These are phyloP conservation scores for Myotis findleyi DNA, from an alignment of 2,797 vertebrate genomes.

Conservation along the genomic window DNA sequence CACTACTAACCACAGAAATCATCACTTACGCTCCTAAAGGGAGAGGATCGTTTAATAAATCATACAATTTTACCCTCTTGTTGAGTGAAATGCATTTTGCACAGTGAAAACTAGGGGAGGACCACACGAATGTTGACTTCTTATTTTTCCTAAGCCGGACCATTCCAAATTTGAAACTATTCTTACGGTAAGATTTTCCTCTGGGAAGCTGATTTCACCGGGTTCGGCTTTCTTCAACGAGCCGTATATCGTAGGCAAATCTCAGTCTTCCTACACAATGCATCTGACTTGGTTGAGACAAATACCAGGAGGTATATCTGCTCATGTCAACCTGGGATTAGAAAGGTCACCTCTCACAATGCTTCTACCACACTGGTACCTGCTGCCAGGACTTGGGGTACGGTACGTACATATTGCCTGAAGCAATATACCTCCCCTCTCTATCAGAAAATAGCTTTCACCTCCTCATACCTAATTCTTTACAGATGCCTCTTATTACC, in stretches of 20 bases:
- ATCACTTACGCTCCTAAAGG: slow-evolving; percentile 22
- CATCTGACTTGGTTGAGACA: background rate
- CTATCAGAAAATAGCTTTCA: background rate
- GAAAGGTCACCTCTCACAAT: background rate
- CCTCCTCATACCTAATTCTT: background rate
- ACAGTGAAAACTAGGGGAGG: background rate
- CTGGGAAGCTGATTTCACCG: background rate
- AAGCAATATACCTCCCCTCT: background rate
- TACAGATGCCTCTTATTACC: background rate
- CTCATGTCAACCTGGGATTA: background rate
- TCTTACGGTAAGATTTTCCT: slow-evolving; percentile 31
- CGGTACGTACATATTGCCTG: background rate
- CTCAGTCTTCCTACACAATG: background rate
- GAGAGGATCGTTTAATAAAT: slow-evolving; percentile 46
- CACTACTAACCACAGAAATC: slow-evolving; percentile 65
- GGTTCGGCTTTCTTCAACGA: background rate
- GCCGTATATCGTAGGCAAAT: background rate
- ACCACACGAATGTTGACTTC: background rate
- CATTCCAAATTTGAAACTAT: background rate
- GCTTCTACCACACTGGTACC: background rate
- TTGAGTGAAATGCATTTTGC: slow-evolving; percentile 41
- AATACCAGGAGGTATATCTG: background rate
- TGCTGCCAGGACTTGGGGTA: background rate
- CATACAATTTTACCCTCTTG: slow-evolving; percentile 26
- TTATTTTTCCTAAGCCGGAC: background rate